phyloP scores from a whole-genome alignment of 2,797 vertebrate genomes.

The Crocodylus rhombifer region DNA sequence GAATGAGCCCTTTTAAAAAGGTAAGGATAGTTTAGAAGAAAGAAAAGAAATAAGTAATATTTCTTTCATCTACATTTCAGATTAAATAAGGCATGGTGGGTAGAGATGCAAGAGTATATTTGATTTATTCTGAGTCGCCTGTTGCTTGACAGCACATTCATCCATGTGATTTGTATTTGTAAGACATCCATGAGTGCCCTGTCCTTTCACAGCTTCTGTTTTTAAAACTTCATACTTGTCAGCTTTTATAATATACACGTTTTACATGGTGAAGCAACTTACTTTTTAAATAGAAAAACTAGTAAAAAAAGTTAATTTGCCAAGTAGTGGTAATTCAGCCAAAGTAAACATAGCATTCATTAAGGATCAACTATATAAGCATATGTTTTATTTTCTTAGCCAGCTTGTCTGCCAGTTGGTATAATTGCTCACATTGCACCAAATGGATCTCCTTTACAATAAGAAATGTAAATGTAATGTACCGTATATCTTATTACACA shows the following conservation, averaged over 20 bases:
- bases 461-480: conserved; percentile 1
- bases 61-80: background rate
- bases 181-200: background rate
- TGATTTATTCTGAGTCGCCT: background rate
- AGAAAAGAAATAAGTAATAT: background rate
- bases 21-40: background rate
- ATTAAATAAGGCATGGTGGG: background rate
- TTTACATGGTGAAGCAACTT: background rate
- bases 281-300: conserved; percentile 19
- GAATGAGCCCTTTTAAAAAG: background rate
- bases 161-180: background rate
- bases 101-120: background rate
- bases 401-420: background rate
- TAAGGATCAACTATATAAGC: conserved; percentile 16
- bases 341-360: conserved; percentile 6
- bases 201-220: background rate
- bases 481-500: background rate
- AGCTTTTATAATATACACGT: background rate
- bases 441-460: background rate
- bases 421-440: conserved; percentile 16
- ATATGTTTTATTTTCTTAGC: conserved; percentile 5
- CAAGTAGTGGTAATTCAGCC: conserved; percentile 20
- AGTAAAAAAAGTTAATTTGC: conserved; percentile 9
- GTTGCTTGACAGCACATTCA: background rate
- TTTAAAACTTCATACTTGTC: background rate